These are phyloP conservation scores for Nomada lathburiana DNA, from an alignment of 2,888 invertebrate species.

Conservation along the genomic window DNA sequence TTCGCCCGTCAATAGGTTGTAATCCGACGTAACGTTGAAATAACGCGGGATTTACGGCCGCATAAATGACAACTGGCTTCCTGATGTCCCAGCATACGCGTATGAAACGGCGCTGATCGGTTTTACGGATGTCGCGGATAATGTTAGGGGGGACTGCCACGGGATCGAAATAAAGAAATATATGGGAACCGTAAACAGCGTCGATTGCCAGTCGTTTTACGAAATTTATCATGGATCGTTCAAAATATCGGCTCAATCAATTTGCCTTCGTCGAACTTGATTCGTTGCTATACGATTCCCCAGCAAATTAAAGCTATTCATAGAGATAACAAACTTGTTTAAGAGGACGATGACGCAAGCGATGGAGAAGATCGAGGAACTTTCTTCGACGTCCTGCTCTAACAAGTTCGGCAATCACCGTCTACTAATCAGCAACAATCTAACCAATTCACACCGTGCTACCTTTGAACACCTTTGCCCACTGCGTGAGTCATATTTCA, in stretches of 20 bases:
- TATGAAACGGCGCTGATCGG: background rate
- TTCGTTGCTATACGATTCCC: slow-evolving; percentile 3
- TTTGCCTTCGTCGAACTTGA: background rate
- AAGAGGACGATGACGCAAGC: slow-evolving; percentile 25
- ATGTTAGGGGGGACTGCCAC: background rate
- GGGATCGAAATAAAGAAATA: background rate
- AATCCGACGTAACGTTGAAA: slow-evolving; percentile 16
- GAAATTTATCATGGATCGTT: background rate
- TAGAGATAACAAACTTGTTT: slow-evolving; percentile 8
- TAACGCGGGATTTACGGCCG: slow-evolving; percentile 18
- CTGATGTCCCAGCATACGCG: background rate
- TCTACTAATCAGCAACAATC: slow-evolving; percentile 30
- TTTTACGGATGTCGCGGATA: background rate
- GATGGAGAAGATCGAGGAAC: slow-evolving; percentile 5
- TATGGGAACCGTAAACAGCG: background rate
- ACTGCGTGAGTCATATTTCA: slow-evolving; percentile 27
- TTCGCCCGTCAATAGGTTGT: slow-evolving; percentile 23
- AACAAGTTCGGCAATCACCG: slow-evolving; percentile 37
- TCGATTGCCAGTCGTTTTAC: background rate
- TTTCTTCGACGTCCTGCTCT: slow-evolving; percentile 32
- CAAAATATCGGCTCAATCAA: slow-evolving; percentile 8
- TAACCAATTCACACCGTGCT: slow-evolving; percentile 21
- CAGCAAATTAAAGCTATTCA: slow-evolving; percentile 31
- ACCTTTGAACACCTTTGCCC: background rate
- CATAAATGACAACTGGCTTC: slow-evolving; percentile 24